Evolutionary conservation across 2,888 invertebrate species (phyloP).

Genomic region (Tanypteryx hageni): DNA sequence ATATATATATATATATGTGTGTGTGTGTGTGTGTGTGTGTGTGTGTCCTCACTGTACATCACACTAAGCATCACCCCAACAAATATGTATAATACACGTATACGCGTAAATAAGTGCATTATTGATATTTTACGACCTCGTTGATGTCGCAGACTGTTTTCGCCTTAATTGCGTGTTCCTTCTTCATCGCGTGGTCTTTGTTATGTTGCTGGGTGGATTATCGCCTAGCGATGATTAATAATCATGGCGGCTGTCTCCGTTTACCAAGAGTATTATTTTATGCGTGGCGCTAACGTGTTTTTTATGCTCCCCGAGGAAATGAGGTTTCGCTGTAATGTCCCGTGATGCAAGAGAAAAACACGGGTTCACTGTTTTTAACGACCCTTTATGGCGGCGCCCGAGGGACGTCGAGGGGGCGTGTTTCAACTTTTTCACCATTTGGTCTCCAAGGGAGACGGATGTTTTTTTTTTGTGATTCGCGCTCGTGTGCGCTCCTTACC

Average conservation of each 20-base stretch:
- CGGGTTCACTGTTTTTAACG: background rate
- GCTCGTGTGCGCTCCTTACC: background rate
- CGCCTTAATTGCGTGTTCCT: background rate
- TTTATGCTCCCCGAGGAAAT: background rate
- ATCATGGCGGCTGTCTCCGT: background rate
- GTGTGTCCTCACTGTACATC: too few species aligned
- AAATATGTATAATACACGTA: too few species aligned
- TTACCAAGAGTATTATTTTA: background rate
- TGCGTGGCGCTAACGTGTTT: background rate
- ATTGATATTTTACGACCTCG: too few species aligned
- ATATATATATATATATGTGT: too few species aligned
- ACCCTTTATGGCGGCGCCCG: background rate
- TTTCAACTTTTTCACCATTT: background rate
- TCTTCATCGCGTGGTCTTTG: background rate
- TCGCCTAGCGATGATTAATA: background rate
- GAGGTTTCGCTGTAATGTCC: constrained; percentile 24
- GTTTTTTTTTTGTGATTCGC: background rate
- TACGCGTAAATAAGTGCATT: too few species aligned
- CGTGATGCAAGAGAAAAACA: background rate
- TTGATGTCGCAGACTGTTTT: background rate
- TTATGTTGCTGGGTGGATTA: background rate
- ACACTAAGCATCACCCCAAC: too few species aligned
- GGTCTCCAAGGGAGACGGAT: background rate
- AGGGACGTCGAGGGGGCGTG: background rate
- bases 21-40: too few species aligned